Evolutionary conservation across 2,888 invertebrate species (phyloP), one percentile per base, ranked within the genome.

Genomic region (Flexamia atlantica): DNA sequence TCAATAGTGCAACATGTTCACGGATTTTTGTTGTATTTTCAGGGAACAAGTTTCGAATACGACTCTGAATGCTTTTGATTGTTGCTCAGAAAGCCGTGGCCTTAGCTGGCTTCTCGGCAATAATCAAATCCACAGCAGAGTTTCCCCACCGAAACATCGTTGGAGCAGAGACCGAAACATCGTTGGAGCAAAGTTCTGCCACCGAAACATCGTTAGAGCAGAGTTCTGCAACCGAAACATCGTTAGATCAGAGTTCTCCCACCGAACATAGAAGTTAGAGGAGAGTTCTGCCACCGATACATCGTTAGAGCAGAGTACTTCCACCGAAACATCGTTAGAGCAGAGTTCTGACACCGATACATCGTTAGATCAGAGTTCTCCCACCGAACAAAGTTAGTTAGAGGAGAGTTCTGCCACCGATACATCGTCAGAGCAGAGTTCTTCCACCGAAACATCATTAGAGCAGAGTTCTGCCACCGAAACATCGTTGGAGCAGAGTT

Each of bases 41-140:
- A 46, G 46, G 46, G 12, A 9, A 14, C 14, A 4, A 46, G 46
- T 17, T 46, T 14, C 2, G 2, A 17, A n/a, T 14, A 50, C 50
- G 76, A 79, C 79, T 83, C 83, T 83, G 80, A 79, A 80, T 83
- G 83, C 46, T 83, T 83, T 83, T 83, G 83, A 83, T 83, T 83
- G 83, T 83, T 83, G 83, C 83, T 83, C 83, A 83, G 83, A 83
- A 83, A 83, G 83, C 83, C 83, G 32, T 83, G 50, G 28, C 10
- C 70, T 50, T 30, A 32, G 17, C 32, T 50, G 83, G 83, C 83
- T 83, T 83, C 68, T 79, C 64, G 80, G 83, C 70, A 83, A 83
- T 83, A 83, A 83, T 83, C 83, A 80, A 42, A 83, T 68, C 68
- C 83, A 83, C 20, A 3, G 79, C 79, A 79, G 79, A 79, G 79